Evolutionary conservation across 1,140 invertebrate species (phyloP).

Genomic region (Polypedilum pembai): DNA sequence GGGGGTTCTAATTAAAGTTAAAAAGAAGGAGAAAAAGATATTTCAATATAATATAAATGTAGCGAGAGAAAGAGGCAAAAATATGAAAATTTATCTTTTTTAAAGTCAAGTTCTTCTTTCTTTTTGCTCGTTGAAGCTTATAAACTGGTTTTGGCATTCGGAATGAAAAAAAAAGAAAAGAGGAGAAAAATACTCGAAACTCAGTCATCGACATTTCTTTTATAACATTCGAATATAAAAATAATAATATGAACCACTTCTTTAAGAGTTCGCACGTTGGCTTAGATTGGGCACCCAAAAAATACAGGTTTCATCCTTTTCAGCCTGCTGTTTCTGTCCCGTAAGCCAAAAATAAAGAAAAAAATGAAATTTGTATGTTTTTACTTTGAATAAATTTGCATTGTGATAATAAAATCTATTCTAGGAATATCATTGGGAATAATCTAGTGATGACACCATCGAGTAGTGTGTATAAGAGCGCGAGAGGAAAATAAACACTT

Average conservation of each 20-base stretch:
- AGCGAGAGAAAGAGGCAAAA: not conserved
- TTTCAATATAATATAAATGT: conserved; percentile 20
- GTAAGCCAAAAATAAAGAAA: not conserved
- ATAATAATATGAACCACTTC: conserved; percentile 3
- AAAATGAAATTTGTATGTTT: not conserved
- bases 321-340: not conserved
- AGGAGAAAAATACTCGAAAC: conserved; percentile 12
- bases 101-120: conserved; percentile 13
- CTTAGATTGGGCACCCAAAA: not conserved
- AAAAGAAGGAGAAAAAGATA: not conserved
- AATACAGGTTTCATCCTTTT: not conserved
- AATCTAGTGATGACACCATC: not conserved
- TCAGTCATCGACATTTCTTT: conserved; percentile 12
- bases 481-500: no score
- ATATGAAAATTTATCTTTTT: conserved; percentile 20
- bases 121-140: conserved; percentile 4
- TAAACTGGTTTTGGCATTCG: conserved; percentile 16
- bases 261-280: not conserved
- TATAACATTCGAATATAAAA: conserved; percentile 4
- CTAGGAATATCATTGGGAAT: not conserved
- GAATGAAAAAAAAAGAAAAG: conserved; percentile 2
- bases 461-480: no score
- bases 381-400: not conserved
- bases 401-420: not conserved
- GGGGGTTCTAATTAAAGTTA: conserved; percentile 12